phyloP scores from a whole-genome alignment of 1,140 invertebrate species.

The Drosophila yakuba region DNA sequence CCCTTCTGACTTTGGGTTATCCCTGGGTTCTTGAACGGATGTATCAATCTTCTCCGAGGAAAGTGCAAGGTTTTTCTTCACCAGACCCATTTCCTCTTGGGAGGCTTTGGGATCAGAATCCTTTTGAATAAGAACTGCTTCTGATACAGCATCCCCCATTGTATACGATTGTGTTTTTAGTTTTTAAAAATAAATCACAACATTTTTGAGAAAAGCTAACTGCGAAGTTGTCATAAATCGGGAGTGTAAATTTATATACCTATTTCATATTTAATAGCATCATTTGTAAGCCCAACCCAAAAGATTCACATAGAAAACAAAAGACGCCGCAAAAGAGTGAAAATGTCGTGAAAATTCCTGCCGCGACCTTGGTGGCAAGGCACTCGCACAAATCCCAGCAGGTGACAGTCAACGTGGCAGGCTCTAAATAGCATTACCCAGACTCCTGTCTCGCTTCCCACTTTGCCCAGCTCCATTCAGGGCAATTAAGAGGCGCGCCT shows the following conservation, averaged over 20 bases:
- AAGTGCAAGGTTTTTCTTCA: no score
- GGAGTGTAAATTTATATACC: no score
- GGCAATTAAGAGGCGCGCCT: conserved; percentile 68
- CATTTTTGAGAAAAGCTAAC: not conserved
- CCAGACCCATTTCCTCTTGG: not conserved
- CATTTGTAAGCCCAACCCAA: not conserved
- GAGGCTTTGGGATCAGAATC: no score
- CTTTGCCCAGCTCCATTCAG: conserved; percentile 10
- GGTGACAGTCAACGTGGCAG: conserved; percentile 51
- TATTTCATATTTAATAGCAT: not conserved
- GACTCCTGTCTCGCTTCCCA: conserved; percentile 5
- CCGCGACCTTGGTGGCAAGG: conserved; percentile 38
- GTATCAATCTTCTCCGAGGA: not conserved
- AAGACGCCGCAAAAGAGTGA: conserved; percentile 7
- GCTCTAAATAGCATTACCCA: conserved; percentile 50
- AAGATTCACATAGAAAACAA: not conserved
- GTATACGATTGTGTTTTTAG: not conserved
- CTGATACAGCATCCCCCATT: not conserved
- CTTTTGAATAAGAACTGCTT: not conserved
- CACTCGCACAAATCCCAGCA: conserved; percentile 54
- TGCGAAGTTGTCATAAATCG: no score
- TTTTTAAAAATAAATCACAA: not conserved
- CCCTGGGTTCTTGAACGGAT: no score
- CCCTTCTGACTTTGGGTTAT: not conserved
- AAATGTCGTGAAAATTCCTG: conserved; percentile 23